Evolutionary conservation across 1,140 invertebrate genomes (phyloP).

Genomic region (Trichonephila clavipes): DNA sequence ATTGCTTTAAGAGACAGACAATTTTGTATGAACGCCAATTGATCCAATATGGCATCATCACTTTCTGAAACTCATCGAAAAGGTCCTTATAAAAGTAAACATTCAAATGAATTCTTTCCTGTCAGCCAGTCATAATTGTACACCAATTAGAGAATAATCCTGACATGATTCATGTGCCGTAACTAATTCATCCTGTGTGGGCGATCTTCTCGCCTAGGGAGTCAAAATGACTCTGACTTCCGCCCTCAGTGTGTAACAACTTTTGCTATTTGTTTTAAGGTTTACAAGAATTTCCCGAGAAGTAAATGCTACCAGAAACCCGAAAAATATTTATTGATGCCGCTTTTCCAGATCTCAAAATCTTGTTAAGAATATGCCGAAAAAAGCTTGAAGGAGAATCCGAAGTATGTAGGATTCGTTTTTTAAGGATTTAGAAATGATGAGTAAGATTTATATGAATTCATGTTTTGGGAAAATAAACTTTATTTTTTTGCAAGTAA

Average conservation of each 20-base stretch:
- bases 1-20: too few relatives aligned
- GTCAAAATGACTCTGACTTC: constrained; percentile 29
- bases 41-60: too few relatives aligned
- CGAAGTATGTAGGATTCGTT: too few relatives aligned
- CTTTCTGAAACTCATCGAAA: too few relatives aligned
- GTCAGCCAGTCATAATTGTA: not conserved
- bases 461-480: too few relatives aligned
- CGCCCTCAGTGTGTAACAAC: not conserved
- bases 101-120: not conserved
- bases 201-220: not conserved
- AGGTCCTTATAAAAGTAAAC: too few relatives aligned
- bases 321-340: not conserved
- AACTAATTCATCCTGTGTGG: constrained; percentile 29
- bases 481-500: too few relatives aligned
- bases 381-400: too few relatives aligned
- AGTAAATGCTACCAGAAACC: not conserved
- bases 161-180: constrained; percentile 32
- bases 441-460: too few relatives aligned
- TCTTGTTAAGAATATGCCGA: too few relatives aligned
- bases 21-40: too few relatives aligned
- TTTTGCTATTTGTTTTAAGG: not conserved
- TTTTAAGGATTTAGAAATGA: too few relatives aligned
- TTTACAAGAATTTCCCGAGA: not conserved
- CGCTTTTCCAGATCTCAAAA: not conserved
- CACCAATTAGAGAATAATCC: not conserved